Conservation (phyloP, 1,140 invertebrate species). For the Thaumetopoea pityocampa region DNA sequence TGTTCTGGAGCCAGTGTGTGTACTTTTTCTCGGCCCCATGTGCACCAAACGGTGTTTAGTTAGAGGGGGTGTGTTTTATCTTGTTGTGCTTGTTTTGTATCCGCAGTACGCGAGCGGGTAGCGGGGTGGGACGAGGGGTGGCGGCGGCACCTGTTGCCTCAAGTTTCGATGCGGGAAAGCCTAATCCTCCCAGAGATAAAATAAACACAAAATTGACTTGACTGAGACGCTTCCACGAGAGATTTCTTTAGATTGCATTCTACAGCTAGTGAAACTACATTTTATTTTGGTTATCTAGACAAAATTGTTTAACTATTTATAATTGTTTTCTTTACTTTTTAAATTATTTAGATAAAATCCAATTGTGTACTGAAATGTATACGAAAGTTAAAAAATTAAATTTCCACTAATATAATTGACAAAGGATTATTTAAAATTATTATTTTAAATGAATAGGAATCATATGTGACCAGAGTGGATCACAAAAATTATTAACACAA, state of each 20-base stretch:
- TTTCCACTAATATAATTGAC: too few species aligned
- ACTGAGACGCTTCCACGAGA: conserved; percentile 25
- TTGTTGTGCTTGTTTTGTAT: conserved; percentile 44
- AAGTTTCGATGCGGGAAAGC: conserved; percentile 38
- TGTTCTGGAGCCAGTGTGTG: conserved; percentile 18
- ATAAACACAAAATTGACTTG: conserved; percentile 49
- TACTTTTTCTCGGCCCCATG: conserved; percentile 31
- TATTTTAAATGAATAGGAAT: too few species aligned
- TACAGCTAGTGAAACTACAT: conserved; percentile 9
- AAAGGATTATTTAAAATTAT: too few species aligned
- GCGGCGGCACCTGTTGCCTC: conserved; percentile 47
- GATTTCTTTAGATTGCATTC: conserved; percentile 30
- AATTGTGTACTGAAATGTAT: too few species aligned
- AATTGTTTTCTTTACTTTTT: too few species aligned
- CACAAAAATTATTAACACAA: too few species aligned
- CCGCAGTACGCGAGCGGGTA: conserved; percentile 10
- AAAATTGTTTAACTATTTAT: too few species aligned
- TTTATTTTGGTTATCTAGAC: conserved; percentile 8
- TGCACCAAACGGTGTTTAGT: conserved; percentile 41
- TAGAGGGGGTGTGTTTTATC: conserved; percentile 31
- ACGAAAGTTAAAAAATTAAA: too few species aligned
- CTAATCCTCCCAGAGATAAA: conserved; percentile 54
- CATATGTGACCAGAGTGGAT: too few species aligned
- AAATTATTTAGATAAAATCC: too few species aligned
- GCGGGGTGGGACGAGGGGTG: conserved; percentile 12